Conservation (phyloP, 2,797 vertebrate species). For the Parauchenoglanis punctatus region DNA sequence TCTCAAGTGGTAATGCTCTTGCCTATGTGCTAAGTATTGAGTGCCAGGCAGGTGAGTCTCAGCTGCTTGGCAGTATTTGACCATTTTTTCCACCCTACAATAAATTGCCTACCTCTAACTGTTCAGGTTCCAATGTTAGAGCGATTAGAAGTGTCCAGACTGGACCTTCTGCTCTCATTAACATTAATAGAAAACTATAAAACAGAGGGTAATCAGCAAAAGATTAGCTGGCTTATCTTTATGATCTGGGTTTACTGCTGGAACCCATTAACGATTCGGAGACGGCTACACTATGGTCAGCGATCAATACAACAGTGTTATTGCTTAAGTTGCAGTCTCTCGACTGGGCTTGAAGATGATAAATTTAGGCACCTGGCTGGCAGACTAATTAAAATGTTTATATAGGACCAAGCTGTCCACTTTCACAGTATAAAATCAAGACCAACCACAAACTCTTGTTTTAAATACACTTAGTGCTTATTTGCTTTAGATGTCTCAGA, state of each 20-base stretch:
- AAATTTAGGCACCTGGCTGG: slow-evolving; percentile 71
- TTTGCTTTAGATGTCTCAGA: not conserved
- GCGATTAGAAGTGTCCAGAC: slow-evolving; percentile 71
- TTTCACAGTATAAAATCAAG: slow-evolving; percentile 70
- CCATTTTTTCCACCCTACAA: slow-evolving; percentile 60
- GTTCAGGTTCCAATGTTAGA: slow-evolving; percentile 65
- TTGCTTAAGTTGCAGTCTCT: slow-evolving; percentile 72
- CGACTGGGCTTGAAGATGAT: slow-evolving; percentile 71
- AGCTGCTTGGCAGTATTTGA: slow-evolving; percentile 70
- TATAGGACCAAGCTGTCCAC: slow-evolving; percentile 64
- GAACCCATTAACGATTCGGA: slow-evolving; percentile 63
- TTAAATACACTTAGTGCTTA: slow-evolving; percentile 29
- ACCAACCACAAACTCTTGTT: slow-evolving; percentile 68
- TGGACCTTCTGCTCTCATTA: slow-evolving; percentile 76
- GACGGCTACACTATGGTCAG: slow-evolving; percentile 62
- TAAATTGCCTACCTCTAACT: slow-evolving; percentile 71
- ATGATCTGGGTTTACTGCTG: slow-evolving; percentile 61
- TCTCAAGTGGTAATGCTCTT: slow-evolving; percentile 60
- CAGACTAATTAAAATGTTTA: slow-evolving; percentile 71
- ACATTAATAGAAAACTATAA: slow-evolving; percentile 65
- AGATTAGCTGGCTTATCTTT: slow-evolving; percentile 48
- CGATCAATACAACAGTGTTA: slow-evolving; percentile 73
- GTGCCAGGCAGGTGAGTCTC: slow-evolving; percentile 65
- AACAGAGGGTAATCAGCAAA: slow-evolving; percentile 55
- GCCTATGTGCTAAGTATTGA: slow-evolving; percentile 64